Base-by-base conservation (phyloP, 2,797 vertebrate genomes). In the Cyclopterus lumpus region DNA sequence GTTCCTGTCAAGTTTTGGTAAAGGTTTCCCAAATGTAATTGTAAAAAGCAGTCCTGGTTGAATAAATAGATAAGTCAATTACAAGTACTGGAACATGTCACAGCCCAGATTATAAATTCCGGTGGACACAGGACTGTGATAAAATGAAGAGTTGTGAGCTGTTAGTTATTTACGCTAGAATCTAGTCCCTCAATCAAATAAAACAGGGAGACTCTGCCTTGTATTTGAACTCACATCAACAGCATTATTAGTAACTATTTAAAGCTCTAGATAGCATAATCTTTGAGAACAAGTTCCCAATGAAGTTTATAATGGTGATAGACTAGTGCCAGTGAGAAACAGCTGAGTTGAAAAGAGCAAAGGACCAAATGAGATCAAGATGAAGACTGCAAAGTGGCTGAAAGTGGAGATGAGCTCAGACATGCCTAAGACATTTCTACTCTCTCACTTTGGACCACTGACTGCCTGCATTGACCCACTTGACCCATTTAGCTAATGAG, bases 331-430 rank as follows among this genome's bases (percentile, higher is more conserved):
- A 67, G 44, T 59, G 40, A 83, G 57, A 88, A 91, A 91, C 85
- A 93, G 93, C 87, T 91, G 89, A 90, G 82, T 57, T 81, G 24
- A 77, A 87, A 85, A 80, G 71, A 85, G 86, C 71, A 67, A 66
- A 84, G 70, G 74, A 79, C 75, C 82, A 71, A 85, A 73, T 54
- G 76, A 80, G 80, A 82, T 86, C 85, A 11, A 86, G 88, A 87
- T 80, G 87, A 91, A 93, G 93, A 94, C 75, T 95, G 94, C 95
- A 94, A 92, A 91, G 88, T 94, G 78, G 93, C 81, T 93, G 94
- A 94, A 96, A 96, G 91, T 90, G 87, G 95, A 95, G 93, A 93
- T 84, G 94, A 88, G 87, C 86, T 86, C 68, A 85, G 88, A 93
- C 93, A 94, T 95, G 91, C 92, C 92, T 88, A 57, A 81, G 82